Base-by-base conservation (phyloP, 2,797 vertebrate genomes). In the Rhynchotus rufescens region DNA sequence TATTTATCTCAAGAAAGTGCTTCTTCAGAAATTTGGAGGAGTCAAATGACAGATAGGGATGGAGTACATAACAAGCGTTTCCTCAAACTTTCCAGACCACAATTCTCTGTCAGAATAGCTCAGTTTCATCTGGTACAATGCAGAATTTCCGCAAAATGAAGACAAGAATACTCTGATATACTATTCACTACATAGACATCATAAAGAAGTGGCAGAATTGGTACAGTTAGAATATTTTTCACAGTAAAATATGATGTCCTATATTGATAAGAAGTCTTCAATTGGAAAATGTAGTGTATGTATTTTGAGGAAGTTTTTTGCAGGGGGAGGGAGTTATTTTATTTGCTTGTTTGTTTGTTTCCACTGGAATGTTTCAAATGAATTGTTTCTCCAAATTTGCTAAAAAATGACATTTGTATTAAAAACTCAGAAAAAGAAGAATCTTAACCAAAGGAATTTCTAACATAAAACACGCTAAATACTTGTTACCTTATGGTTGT, bases 401-500 rank as follows among this genome's bases (percentile, higher is more conserved):
- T 71, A 51, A 56, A 28, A 73, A 86, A 64, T 1, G 67, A 16
- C 10, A 49, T 14, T 85, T 86, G 25, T 77, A 51, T 72, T 42
- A 47, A 20, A 89, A 25, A 10, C 32, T 28, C 49, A 44, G 10
- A 38, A 51, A 84, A 82, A 86, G 19, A 36, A 86, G 6, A 13
- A 61, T 69, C 64, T 81, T 79, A 49, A 22, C 36, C 60, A 65
- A 84, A 89, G 15, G 6, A 13, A 5, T 62, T 78, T 88, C 62
- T 49, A 64, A 73, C 6, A 5, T 10, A 12, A 36, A 79, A 64
- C 2, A 0, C 10, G 7, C 4, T 71, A 61, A 91, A 42, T 71
- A 75, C 86, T 96, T 86, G 54, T 96, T 97, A 99, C 99, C 99
- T 99, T 97, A 99, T 99, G 20, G 99, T 99, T 74, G 99, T 99